Evolutionary conservation across 2,113 vertebrate genomes (phyloP), one percentile per base, ranked within the genome.

Genomic region (Ameiurus melas): DNA sequence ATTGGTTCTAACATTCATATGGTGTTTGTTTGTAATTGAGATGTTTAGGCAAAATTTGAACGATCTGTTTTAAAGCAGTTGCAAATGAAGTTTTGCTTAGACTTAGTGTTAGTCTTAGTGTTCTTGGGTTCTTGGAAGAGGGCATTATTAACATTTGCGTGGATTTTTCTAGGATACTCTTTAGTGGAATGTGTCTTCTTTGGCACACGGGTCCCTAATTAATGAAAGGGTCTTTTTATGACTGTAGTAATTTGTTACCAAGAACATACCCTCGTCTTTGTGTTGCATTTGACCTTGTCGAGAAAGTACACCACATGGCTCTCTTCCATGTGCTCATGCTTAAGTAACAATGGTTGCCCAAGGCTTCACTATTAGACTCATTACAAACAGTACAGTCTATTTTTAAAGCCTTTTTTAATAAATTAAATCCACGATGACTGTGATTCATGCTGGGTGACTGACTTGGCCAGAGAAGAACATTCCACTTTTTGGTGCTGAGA

Each of bases 151-250:
- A 90, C 58, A 78, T 91, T 90, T 86, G 57, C 33, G 55, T 39
- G 17, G 66, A 47, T 77, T 80, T 80, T 82, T 88, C 90, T 86
- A 91, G 91, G 90, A 92, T 89, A 92, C 86, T n/a, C n/a, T 53
- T 90, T 77, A 86, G 58, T 27, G 83, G 84, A 90, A 91, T 91
- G 86, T 88, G 66, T 86, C 83, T 55, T 83, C n/a, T 80, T 88
- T 70, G 62, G 55, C 47, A 75, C 71, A 70, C 43, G 60, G 83
- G 58, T 89, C 58, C 55, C 84, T 75, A 89, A 92, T 90, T 85
- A 90, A 91, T 89, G 82, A 19, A 57, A 82, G 62, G 55, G 57
- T 8, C 62, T 89, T 75, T 91, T 92, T 88, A 89, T 75, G 83
- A 78, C 88, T 79, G 86, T 85, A 91, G 90, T 86, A 87, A 90